phyloP scores from a whole-genome alignment of 2,113 vertebrate genomes.

The Eudyptes chrysolophus region DNA sequence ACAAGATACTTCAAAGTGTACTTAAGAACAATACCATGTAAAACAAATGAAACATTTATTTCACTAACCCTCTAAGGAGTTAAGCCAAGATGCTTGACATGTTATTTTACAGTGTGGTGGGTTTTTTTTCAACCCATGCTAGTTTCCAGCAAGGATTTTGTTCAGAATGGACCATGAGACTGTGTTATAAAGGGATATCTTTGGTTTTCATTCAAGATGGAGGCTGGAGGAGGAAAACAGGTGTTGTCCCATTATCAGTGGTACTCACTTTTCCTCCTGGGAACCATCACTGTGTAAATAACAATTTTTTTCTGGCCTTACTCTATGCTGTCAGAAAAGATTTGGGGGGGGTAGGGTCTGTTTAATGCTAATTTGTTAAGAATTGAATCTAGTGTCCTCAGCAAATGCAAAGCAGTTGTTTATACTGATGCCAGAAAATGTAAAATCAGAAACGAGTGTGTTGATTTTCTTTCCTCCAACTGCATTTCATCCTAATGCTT shows the following conservation, averaged over 20 bases:
- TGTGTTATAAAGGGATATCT: not conserved
- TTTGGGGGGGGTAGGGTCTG: not conserved
- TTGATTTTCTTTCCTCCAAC: conserved; percentile 55
- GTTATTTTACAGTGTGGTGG: not conserved
- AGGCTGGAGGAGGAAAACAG: not conserved
- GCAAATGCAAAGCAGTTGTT: conserved; percentile 68
- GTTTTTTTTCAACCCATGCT: not conserved
- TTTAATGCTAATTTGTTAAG: conserved; percentile 25
- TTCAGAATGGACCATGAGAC: not conserved
- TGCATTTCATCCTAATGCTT: conserved; percentile 50
- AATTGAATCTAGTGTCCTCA: conserved; percentile 3
- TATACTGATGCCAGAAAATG: conserved; percentile 62
- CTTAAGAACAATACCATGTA: conserved; percentile 43
- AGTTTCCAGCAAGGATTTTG: not conserved
- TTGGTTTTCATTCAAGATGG: not conserved
- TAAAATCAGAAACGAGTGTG: conserved; percentile 60
- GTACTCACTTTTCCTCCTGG: not conserved
- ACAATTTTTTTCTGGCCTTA: not conserved
- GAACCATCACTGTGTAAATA: not conserved
- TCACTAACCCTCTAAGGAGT: conserved; percentile 7
- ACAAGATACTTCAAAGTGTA: conserved; percentile 13
- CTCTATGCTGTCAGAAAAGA: not conserved
- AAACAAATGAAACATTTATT: conserved; percentile 45
- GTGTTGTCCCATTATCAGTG: not conserved
- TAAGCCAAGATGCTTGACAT: not conserved